Conservation (phyloP, 2,888 invertebrate species). For the Cheilosia grossa region DNA sequence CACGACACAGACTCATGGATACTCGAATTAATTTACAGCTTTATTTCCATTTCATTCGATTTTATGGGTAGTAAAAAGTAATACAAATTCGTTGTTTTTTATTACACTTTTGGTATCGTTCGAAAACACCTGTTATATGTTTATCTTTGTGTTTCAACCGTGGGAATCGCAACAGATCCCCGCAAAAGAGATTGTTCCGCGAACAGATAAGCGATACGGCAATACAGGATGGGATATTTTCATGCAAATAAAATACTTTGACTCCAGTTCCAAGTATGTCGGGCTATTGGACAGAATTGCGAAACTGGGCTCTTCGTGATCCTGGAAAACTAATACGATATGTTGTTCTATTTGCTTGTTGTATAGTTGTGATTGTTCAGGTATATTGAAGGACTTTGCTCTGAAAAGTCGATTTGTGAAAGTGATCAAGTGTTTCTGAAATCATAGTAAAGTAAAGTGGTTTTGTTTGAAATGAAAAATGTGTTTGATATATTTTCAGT, state of each 20-base stretch:
- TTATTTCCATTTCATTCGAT: constrained; percentile 56
- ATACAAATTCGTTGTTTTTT: constrained; percentile 33
- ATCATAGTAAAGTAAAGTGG: background rate
- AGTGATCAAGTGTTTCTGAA: constrained; percentile 1
- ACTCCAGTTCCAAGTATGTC: constrained; percentile 70
- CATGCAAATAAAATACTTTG: constrained; percentile 29
- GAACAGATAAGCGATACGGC: constrained; percentile 49
- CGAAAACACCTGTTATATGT: background rate
- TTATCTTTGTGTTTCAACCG: constrained; percentile 23
- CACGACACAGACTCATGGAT: too few species aligned
- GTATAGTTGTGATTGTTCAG: constrained; percentile 86
- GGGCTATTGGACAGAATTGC: constrained; percentile 81
- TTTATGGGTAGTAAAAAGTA: constrained; percentile 51
- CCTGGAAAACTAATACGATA: constrained; percentile 85
- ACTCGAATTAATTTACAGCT: constrained; percentile 26
- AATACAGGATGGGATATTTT: constrained; percentile 20
- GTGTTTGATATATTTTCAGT: constrained; percentile 81
- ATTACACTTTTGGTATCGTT: background rate
- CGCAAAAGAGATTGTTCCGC: constrained; percentile 70
- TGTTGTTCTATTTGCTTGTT: constrained; percentile 85
- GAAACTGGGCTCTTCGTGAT: constrained; percentile 82
- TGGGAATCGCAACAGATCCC: constrained; percentile 63
- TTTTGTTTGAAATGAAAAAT: constrained; percentile 7
- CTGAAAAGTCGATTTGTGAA: background rate
- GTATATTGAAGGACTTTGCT: constrained; percentile 80